Percentiles rank a stretch among this genome's conserved stretches.
Evolutionary conservation across 2,113 vertebrate species (phyloP).

Genomic region (Poicephalus gulielmi): DNA sequence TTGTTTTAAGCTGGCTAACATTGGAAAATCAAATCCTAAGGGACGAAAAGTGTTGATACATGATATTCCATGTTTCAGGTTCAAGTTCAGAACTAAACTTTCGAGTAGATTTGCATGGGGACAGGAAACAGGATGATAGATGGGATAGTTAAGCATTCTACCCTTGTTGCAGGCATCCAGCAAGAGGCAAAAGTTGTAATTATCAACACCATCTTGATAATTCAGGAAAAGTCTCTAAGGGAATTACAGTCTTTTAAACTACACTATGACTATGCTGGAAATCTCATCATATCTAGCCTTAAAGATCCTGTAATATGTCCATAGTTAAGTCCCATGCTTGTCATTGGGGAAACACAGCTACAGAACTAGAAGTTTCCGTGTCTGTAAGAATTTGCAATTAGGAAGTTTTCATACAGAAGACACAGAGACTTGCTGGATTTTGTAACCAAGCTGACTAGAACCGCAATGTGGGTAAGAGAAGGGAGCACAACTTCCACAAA

Average conservation of each 20-base stretch:
- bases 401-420: background rate
- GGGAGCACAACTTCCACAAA: background rate
- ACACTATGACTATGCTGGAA: background rate
- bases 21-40: background rate
- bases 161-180: background rate
- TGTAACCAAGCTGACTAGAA: background rate
- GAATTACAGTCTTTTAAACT: background rate
- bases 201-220: background rate
- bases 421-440: background rate
- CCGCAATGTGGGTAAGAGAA: background rate
- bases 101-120: background rate
- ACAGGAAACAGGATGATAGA: background rate
- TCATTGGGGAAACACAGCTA: background rate
- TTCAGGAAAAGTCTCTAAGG: background rate
- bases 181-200: background rate
- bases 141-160: background rate
- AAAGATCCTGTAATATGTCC: background rate
- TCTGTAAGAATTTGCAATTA: background rate
- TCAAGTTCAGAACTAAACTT: background rate
- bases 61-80: background rate
- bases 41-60: background rate
- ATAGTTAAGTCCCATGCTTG: background rate
- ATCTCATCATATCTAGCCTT: background rate
- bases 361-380: background rate
- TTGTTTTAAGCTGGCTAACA: background rate